A percentile compares a stretch with the other conserved stretches of the same genome.
Conservation (phyloP, 2,113 vertebrate species). For the Triplophysa dalaica region DNA sequence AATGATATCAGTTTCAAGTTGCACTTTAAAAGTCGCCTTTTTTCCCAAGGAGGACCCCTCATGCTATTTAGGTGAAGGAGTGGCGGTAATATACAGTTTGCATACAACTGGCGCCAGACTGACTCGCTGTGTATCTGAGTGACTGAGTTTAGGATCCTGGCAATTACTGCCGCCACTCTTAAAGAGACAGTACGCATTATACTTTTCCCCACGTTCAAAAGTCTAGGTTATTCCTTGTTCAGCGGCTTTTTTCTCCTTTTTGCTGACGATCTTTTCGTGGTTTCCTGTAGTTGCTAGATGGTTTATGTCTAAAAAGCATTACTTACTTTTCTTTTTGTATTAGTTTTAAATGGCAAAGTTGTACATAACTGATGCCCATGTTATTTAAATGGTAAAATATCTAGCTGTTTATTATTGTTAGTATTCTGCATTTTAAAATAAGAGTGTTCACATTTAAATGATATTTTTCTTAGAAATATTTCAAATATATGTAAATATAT, state of each 20-base stretch:
- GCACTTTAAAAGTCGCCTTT: conserved; percentile 81
- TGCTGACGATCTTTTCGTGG: background rate
- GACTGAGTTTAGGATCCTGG: conserved; percentile 85
- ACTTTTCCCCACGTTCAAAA: conserved; percentile 59
- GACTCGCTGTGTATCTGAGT: conserved; percentile 89
- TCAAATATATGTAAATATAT: background rate
- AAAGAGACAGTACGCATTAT: conserved; percentile 83
- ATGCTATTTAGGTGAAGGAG: conserved; percentile 89
- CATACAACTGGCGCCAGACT: conserved; percentile 95
- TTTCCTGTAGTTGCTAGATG: background rate
- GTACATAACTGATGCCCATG: background rate
- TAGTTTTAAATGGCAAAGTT: background rate
- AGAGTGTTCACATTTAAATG: background rate
- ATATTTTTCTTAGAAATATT: too few relatives aligned
- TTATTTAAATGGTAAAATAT: background rate
- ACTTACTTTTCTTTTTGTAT: background rate
- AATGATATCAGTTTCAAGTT: conserved; percentile 89
- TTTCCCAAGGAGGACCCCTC: conserved; percentile 80
- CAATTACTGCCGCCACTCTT: conserved; percentile 90
- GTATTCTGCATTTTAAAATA: background rate
- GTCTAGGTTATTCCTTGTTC: conserved; percentile 65
- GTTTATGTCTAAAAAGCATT: background rate
- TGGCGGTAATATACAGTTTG: conserved; percentile 96
- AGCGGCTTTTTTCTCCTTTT: conserved; percentile 58
- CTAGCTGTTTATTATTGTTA: background rate